A percentile compares a stretch with the other conserved stretches of the same genome.
Evolutionary conservation across 2,797 vertebrate genomes (phyloP).

Genomic region (Eulemur albifrons): DNA sequence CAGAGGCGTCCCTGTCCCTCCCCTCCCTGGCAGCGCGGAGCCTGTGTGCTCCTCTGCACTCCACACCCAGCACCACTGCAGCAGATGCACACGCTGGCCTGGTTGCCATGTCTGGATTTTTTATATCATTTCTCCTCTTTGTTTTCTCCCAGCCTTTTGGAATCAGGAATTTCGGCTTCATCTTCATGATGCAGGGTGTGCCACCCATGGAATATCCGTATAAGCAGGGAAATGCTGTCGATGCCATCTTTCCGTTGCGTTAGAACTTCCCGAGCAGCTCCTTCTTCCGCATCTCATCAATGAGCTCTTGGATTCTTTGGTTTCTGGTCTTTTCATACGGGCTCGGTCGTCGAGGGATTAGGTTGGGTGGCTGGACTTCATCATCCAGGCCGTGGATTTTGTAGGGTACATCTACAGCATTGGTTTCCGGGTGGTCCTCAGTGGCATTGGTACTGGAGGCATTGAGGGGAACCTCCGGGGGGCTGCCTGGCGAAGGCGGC

Average conservation of each 20-base stretch:
- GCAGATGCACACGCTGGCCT: background rate
- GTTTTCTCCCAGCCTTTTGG: slow-evolving; percentile 56
- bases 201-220: slow-evolving; percentile 81
- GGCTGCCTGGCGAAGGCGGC: slow-evolving; percentile 57
- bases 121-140: background rate
- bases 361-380: slow-evolving; percentile 90
- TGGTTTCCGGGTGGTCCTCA: slow-evolving; percentile 89
- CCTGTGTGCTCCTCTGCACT: background rate
- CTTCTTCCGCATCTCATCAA: slow-evolving; percentile 92
- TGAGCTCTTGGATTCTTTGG: slow-evolving; percentile 95
- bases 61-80: background rate
- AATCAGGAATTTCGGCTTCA: slow-evolving; percentile 76
- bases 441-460: slow-evolving; percentile 75
- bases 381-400: slow-evolving; percentile 84
- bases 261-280: slow-evolving; percentile 86
- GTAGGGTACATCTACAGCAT: slow-evolving; percentile 89
- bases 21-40: background rate
- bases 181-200: slow-evolving; percentile 64
- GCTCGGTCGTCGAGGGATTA: slow-evolving; percentile 89
- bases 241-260: slow-evolving; percentile 80
- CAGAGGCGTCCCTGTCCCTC: background rate
- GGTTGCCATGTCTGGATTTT: background rate
- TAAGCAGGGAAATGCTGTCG: slow-evolving; percentile 81
- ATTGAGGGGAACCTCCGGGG: slow-evolving; percentile 65
- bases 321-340: slow-evolving; percentile 94